Evolutionary conservation across 2,113 vertebrate genomes (phyloP), one percentile per base, ranked within the genome.

Genomic region (Nipponia nippon): DNA sequence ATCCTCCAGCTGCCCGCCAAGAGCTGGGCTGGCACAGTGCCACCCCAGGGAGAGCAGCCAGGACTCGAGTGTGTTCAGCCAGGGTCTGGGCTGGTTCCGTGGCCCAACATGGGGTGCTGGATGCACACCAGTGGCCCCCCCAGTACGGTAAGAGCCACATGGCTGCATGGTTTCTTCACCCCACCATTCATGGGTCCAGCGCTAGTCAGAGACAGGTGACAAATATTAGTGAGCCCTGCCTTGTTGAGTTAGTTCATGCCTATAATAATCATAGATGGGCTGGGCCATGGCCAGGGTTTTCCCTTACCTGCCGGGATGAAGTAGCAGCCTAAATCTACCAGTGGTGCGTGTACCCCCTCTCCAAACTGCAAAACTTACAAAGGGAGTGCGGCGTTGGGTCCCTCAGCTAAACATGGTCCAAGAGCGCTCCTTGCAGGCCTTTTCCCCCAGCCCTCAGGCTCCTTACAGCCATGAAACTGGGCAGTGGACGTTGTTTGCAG

Each of bases 71-170:
- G 18, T 13, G 4, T 49, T 78, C 85, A 94, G 0, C 4, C 77
- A 65, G 8, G 26, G 8, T 42, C 69, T 66, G 55, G 25, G 65
- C 40, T 18, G 22, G 19, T 53, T 78, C 6, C 46, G n/a, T 55
- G 18, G 36, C 32, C 53, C 76, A 59, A 7, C 7, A 3, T 13
- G 9, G 5, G 10, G 3, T 13, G 7, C 42, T 53, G 50, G 23
- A 27, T 56, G 25, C 4, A 1, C 73, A 82, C 34, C 9, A 19
- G 40, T 21, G 46, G 3, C 17, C 34, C 17, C 30, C 18, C 12
- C 32, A 50, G 38, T 21, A 59, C 0, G 0, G 23, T 27, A 42
- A 66, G 18, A 83, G 13, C 16, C 47, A 66, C 0, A 0, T 26
- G 30, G 15, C 50, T 66, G 15, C 8, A 1, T 13, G 6, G 17